Evolutionary conservation across 2,888 invertebrate species (phyloP), one percentile per base, ranked within the genome.

Genomic region (Azorinus chamasolen): DNA sequence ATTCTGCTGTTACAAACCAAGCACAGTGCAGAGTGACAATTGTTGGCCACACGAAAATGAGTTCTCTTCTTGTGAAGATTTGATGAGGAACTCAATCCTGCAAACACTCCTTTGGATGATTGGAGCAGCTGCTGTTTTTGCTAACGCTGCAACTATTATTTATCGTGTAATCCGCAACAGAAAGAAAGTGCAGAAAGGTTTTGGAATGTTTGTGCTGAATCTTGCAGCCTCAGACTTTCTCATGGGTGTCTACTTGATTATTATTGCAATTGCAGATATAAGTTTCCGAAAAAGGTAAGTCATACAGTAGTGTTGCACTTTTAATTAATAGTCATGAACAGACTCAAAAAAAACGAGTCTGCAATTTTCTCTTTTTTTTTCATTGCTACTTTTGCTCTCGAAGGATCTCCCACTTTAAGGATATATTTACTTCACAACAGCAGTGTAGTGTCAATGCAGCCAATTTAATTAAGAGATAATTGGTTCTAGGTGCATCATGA

Each of bases 51-150:
- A 22, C n/a, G 41, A 43, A 6, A 45, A 58, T 41, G 45, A 58
- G n/a, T 58, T 58, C 18, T 58, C 58, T 10, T 86, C 87, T 12
- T 87, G 88, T 61, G 71, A 64, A 20, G 84, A 88, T 54, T 74
- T 88, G 24, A 80, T 88, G 77, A 64, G 70, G 18, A 73, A 76
- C 8, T 51, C 74, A n/a, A 43, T 77, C 16, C 76, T 84, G 3
- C 55, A 81, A 39, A 43, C 77, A 0, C 71, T 83, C 48, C 58
- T 87, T 45, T 84, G 83, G 80, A 51, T 86, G n/a, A 69, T 79
- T 20, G 86, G 85, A 5, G 12, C 69, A 16, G 48, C 79, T 18
- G 79, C 86, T 4, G 22, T 84, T 2, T 14, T 76, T 6, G 87
- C 85, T 1, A 87, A 87, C 63, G 41, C 48, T 8, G 20, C 68